A percentile compares a stretch with the other conserved stretches of the same genome.
Conservation (phyloP, 2,113 vertebrate species). For the Rutilus rutilus region DNA sequence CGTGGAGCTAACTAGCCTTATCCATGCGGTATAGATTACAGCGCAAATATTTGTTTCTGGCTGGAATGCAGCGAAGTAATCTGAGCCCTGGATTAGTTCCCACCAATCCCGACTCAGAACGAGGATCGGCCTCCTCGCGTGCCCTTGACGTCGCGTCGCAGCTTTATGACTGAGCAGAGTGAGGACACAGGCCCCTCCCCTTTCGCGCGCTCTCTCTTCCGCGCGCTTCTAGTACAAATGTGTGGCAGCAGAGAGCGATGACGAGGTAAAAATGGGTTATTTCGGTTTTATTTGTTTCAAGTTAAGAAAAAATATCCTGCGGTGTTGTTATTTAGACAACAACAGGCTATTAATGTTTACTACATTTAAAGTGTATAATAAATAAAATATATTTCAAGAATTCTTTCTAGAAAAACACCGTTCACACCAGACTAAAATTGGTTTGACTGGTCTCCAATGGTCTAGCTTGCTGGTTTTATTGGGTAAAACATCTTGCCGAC, state of each 20-base stretch:
- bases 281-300: neutral
- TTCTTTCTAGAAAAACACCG: too few species aligned
- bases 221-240: neutral
- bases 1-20: neutral
- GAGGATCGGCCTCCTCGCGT: constrained; percentile 51
- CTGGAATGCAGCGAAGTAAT: neutral
- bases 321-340: neutral
- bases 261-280: neutral
- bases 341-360: neutral
- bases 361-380: neutral
- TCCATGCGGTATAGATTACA: neutral
- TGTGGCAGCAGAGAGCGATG: neutral
- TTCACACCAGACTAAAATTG: neutral
- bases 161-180: constrained; percentile 48
- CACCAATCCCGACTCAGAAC: constrained; percentile 53
- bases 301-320: neutral
- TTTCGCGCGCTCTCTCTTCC: neutral
- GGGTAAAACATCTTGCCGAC: too few species aligned
- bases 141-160: constrained; percentile 59
- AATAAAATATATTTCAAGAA: neutral
- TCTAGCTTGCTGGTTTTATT: neutral
- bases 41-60: neutral
- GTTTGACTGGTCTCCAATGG: neutral
- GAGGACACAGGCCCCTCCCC: neutral
- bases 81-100: neutral